Conservation (phyloP, 2,797 vertebrate genomes). For the Oophaga sylvatica region DNA sequence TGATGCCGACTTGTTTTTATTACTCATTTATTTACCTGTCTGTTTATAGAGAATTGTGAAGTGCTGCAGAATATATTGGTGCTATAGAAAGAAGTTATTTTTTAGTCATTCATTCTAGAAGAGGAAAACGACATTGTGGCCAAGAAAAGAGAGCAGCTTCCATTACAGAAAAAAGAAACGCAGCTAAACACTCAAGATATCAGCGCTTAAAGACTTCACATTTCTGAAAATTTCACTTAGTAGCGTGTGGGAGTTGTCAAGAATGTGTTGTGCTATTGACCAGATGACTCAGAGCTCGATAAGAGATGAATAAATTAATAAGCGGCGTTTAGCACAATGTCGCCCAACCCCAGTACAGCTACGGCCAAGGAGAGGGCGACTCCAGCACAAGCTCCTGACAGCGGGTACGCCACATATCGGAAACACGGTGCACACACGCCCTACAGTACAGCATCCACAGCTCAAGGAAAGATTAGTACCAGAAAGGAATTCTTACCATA, state of each 20-base stretch:
- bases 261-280: slow-evolving; percentile 41
- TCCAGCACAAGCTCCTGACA: no score
- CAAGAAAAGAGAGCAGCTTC: neutral
- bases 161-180: neutral
- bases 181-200: slow-evolving; percentile 4
- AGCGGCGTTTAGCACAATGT: slow-evolving; percentile 1
- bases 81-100: neutral
- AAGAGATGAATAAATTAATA: slow-evolving; percentile 41
- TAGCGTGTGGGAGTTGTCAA: slow-evolving; percentile 28
- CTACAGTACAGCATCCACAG: no score
- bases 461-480: no score
- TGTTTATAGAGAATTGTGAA: neutral
- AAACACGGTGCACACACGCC: no score
- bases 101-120: neutral
- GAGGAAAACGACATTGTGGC: neutral
- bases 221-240: slow-evolving; percentile 4
- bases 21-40: neutral
- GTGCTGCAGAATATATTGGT: neutral
- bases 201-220: neutral
- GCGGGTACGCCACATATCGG: no score
- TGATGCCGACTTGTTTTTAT: neutral
- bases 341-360: neutral
- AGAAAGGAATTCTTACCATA: no score
- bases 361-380: no score
- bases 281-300: slow-evolving; percentile 39